Evolutionary conservation across 1,140 invertebrate species (phyloP), one percentile per base, ranked within the genome.

Genomic region (Sesamia nonagrioides): DNA sequence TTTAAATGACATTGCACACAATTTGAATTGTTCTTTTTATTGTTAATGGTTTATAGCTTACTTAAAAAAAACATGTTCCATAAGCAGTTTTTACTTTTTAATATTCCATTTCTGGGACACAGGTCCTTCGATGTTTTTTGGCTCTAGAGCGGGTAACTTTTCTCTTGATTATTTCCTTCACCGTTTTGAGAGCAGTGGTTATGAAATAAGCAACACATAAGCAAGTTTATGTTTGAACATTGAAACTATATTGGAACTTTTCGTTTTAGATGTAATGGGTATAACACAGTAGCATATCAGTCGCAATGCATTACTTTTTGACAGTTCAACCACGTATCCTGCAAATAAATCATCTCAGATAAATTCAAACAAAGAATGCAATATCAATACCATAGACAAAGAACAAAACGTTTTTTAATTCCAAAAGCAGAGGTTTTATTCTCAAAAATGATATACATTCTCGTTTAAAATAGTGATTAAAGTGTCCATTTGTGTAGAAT

Each of bases 381-480:
- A 66, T 69, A 69, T 33, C 42, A 48, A 33, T 69, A 33, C 66
- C 66, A 50, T 50, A 69, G 42, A 69, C 66, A 69, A 69, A 61
- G 56, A 75, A 48, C 54, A 27, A 61, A 48, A 54, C 50, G 50
- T 69, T 50, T 50, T 69, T 61, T 61, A 61, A 75, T 42, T 52
- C 60, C 35, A 76, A 50, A 76, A 48, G 42, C 60, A 27, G 1
- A 6, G 21, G 60, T 37, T 48, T 54, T 42, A 74, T 61, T 52
- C 66, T 73, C n/a, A 80, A 58, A 75, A 80, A 80, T 79, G 79
- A 80, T 80, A 75, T 76, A 80, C 48, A 80, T 76, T 61, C 48
- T 15, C 58, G 17, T 74, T 77, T 77, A 69, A 78, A 78, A 78
- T 78, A 73, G 45, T 72, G 77, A 76, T 80, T 80, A 80, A 77